Evolutionary conservation across 2,797 vertebrate genomes (phyloP).

Genomic region (Acridotheres tristis): DNA sequence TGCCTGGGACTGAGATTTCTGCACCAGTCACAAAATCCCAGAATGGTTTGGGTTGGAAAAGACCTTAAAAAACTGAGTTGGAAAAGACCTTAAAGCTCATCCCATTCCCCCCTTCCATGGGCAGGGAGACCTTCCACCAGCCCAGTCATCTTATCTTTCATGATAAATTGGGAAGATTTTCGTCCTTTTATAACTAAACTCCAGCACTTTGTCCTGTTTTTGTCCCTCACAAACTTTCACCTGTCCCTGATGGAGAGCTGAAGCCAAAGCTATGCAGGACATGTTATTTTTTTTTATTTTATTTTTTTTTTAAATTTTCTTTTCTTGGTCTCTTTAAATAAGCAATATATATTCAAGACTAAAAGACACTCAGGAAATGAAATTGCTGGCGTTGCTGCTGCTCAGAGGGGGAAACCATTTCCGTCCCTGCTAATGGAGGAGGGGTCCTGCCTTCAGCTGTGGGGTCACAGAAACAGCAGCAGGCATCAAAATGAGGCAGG

Average conservation of each 20-base stretch:
- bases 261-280: neutral
- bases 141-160: neutral
- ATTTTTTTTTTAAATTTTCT: neutral
- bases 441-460: neutral
- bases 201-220: neutral
- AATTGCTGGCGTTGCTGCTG: neutral
- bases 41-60: neutral
- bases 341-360: conserved; percentile 65
- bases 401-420: neutral
- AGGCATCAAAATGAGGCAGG: neutral
- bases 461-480: neutral
- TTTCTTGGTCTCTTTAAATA: neutral
- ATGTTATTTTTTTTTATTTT: neutral
- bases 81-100: neutral
- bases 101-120: neutral
- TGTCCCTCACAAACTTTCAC: neutral
- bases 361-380: conserved; percentile 52
- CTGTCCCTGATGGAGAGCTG: neutral
- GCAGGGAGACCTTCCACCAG: neutral
- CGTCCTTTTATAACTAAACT: neutral
- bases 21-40: neutral
- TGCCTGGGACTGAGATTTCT: neutral
- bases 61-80: no score
- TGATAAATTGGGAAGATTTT: neutral
- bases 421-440: neutral